Base-by-base conservation (phyloP, 2,797 vertebrate species). In the Cyprinodon diabolis region DNA sequence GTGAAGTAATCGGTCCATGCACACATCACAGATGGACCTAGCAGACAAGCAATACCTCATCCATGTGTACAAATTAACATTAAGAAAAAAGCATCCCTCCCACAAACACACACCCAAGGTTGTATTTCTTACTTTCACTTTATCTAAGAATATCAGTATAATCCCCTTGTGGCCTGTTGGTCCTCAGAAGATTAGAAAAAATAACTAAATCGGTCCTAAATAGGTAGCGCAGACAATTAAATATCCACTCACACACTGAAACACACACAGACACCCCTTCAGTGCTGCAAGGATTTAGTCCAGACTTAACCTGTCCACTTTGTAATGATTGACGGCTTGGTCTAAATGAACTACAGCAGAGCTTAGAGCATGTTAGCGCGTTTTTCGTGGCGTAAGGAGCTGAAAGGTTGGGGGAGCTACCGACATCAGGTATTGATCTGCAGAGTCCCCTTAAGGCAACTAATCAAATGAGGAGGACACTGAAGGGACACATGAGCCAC, bases 401-500 rank as follows among this genome's bases (percentile, higher is more conserved):
- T 43, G 70, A 66, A 78, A 60, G 68, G 52, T 63, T 25, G 52
- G 52, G 77, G 85, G 79, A 79, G 54, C 71, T 82, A 78, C 74
- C 71, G 58, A 75, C 89, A 84, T 89, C 82, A 78, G 66, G 74
- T 90, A 94, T 94, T 86, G 93, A 93, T 94, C 86, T 47, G 66
- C 51, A 23, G 70, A 68, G 63, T 65, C 77, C 84, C 89, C 90
- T 88, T 78, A 78, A 91, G 90, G 91, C 90, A 75, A 80, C 90
- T 91, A 91, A 93, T 95, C 93, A 92, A 91, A 92, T 87, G 87
- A 90, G 84, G 79, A 71, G 58, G 79, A 84, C 69, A 35, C 87
- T 79, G 78, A 89, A 68, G 79, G 88, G 85, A 88, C 82, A 84
- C 73, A 51, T 81, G 84, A 88, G 78, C 74, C 89, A 86, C 83